phyloP scores from a whole-genome alignment of 1,140 invertebrate genomes.

The Aporrectodea caliginosa region DNA sequence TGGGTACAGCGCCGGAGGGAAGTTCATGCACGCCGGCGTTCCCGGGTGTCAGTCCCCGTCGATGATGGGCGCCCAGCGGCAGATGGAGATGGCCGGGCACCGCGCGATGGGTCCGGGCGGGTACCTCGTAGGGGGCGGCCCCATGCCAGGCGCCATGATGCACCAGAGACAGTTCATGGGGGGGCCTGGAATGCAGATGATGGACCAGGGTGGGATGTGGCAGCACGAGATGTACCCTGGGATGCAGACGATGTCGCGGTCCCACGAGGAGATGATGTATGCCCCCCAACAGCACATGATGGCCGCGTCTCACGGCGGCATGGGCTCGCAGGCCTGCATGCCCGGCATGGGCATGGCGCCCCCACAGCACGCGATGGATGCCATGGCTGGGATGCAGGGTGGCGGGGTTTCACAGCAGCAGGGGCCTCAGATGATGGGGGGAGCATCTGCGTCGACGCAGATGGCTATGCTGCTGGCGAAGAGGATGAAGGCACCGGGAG shows the following conservation, averaged over 20 bases:
- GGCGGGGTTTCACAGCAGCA: too few relatives aligned
- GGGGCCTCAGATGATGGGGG: not conserved
- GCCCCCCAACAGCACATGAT: not conserved
- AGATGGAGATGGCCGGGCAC: conserved; percentile 34
- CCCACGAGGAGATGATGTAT: not conserved
- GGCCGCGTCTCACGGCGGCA: not conserved
- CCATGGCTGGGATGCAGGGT: conserved; percentile 24
- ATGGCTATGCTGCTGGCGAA: conserved; percentile 14
- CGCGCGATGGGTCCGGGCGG: conserved; percentile 21
- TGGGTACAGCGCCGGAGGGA: conserved; percentile 6
- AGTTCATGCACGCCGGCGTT: conserved; percentile 27
- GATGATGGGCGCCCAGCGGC: conserved; percentile 35
- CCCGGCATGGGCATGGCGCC: not conserved
- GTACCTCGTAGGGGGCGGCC: conserved; percentile 30
- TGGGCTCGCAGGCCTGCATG: too few relatives aligned
- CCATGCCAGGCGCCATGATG: conserved; percentile 24
- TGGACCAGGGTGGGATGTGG: not conserved
- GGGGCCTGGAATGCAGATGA: not conserved
- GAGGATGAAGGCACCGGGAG: conserved; percentile 60
- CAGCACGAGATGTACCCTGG: not conserved
- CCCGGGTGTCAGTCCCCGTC: conserved; percentile 29
- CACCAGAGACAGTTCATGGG: conserved; percentile 37
- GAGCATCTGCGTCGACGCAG: not conserved
- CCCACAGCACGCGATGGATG: conserved; percentile 27
- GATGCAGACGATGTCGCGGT: not conserved